These are phyloP conservation scores for Notarius quadriscutis DNA, from an alignment of 2,113 vertebrate genomes.

Conservation along the genomic window DNA sequence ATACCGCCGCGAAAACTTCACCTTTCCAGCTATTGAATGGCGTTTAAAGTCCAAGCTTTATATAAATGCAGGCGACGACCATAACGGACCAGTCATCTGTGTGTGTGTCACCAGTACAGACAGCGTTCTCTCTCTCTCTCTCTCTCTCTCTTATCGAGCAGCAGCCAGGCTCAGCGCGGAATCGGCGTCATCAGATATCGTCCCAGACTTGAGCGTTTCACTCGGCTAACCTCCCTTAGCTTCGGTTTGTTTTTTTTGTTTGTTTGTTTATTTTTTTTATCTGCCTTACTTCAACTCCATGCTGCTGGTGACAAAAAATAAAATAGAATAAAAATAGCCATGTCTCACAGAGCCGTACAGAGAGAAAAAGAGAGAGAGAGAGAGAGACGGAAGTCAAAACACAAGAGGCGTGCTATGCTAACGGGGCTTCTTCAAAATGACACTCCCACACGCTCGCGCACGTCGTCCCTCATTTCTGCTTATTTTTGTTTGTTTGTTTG, in stretches of 20 bases:
- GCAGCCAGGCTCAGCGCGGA: background rate
- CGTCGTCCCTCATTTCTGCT: conserved; percentile 12
- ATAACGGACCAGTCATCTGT: conserved; percentile 32
- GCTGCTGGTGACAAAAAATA: background rate
- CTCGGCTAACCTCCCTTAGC: background rate
- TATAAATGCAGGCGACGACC: background rate
- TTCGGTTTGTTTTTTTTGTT: background rate
- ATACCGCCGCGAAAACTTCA: conserved; percentile 33
- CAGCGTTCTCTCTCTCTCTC: background rate
- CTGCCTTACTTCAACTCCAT: background rate
- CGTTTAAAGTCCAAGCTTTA: conserved; percentile 1
- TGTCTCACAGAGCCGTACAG: background rate
- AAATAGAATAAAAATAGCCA: no score
- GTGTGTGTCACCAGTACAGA: conserved; percentile 25
- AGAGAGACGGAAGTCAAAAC: conserved; percentile 28
- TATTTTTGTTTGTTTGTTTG: background rate
- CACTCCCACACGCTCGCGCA: conserved; percentile 34
- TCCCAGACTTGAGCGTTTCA: background rate
- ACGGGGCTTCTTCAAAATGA: background rate
- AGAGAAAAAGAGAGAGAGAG: no score
- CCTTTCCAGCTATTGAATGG: background rate
- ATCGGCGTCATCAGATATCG: conserved; percentile 10
- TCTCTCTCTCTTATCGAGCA: background rate
- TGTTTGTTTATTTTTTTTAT: no score
- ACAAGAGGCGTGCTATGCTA: conserved; percentile 42